Percentiles rank a stretch among this genome's conserved stretches.
Evolutionary conservation across 2,888 invertebrate species (phyloP).

Genomic region (Lissocephala sabroskyi): DNA sequence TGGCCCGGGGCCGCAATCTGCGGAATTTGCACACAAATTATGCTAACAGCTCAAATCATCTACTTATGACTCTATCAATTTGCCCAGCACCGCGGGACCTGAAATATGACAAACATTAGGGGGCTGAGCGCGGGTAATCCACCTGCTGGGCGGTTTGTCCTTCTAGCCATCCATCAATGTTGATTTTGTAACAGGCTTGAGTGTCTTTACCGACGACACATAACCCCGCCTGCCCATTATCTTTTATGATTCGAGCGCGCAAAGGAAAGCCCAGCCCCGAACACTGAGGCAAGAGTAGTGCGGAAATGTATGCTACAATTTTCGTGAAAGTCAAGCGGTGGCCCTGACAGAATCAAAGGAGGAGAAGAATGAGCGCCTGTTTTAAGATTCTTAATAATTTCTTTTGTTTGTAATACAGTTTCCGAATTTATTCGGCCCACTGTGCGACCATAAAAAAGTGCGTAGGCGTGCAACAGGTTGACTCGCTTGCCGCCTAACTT

Average conservation of each 20-base stretch:
- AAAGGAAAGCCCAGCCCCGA: not conserved
- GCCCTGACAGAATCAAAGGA: no score
- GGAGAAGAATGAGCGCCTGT: no score
- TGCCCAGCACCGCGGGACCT: not conserved
- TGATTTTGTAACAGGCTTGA: conserved; percentile 39
- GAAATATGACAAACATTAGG: conserved; percentile 13
- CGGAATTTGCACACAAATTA: not conserved
- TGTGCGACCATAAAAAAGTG: not conserved
- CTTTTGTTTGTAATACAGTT: no score
- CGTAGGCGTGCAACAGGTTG: conserved; percentile 11
- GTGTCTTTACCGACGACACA: conserved; percentile 3
- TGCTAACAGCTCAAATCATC: not conserved
- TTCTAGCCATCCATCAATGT: conserved; percentile 17
- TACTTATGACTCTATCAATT: not conserved
- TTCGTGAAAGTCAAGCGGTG: no score
- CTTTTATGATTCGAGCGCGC: conserved; percentile 33
- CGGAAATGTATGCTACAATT: not conserved
- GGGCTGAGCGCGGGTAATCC: not conserved
- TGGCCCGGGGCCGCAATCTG: not conserved
- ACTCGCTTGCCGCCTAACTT: not conserved
- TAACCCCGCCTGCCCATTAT: conserved; percentile 32
- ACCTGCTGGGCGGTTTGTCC: conserved; percentile 11
- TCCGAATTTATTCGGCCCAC: no score
- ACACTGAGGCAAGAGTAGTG: not conserved
- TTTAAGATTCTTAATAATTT: no score